A percentile compares a stretch with the other conserved stretches of the same genome.
phyloP scores from a whole-genome alignment of 2,888 invertebrate species.

The Augochlorella aurata region DNA sequence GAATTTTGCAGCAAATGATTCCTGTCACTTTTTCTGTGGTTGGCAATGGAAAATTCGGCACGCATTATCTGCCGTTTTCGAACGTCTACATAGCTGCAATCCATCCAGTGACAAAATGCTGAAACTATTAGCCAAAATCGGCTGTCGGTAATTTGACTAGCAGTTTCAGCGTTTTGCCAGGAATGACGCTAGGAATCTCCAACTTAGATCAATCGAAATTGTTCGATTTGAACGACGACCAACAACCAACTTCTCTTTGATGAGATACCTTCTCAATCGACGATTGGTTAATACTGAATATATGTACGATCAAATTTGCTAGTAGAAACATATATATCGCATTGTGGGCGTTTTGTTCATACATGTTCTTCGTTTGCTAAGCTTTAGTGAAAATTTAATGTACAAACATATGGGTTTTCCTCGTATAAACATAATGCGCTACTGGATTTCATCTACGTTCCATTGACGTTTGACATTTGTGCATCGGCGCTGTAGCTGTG shows the following conservation, averaged over 20 bases:
- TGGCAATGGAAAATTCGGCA: too few relatives aligned
- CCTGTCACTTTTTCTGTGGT: too few relatives aligned
- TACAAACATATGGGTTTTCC: not conserved
- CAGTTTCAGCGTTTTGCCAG: not conserved
- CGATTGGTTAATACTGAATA: conserved; percentile 30
- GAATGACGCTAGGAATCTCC: not conserved
- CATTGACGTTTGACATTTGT: conserved; percentile 32
- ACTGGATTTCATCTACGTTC: not conserved
- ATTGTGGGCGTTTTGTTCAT: conserved; percentile 50
- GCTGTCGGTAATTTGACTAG: not conserved
- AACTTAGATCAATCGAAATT: conserved; percentile 10
- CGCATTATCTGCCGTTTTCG: too few relatives aligned
- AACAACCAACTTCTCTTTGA: conserved; percentile 45
- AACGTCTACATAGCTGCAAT: too few relatives aligned
- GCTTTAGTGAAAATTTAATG: conserved; percentile 1
- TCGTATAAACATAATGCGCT: not conserved
- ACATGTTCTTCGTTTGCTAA: not conserved
- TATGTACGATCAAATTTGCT: conserved; percentile 32
- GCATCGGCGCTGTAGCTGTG: not conserved
- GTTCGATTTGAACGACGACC: conserved; percentile 24
- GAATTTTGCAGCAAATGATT: too few relatives aligned
- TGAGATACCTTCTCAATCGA: conserved; percentile 48
- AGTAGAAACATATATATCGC: conserved; percentile 23
- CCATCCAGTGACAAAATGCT: too few relatives aligned
- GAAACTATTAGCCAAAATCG: too few relatives aligned